Evolutionary conservation across 1,140 invertebrate genomes (phyloP), one percentile per base, ranked within the genome.

Genomic region (Macrocentrus cingulum): DNA sequence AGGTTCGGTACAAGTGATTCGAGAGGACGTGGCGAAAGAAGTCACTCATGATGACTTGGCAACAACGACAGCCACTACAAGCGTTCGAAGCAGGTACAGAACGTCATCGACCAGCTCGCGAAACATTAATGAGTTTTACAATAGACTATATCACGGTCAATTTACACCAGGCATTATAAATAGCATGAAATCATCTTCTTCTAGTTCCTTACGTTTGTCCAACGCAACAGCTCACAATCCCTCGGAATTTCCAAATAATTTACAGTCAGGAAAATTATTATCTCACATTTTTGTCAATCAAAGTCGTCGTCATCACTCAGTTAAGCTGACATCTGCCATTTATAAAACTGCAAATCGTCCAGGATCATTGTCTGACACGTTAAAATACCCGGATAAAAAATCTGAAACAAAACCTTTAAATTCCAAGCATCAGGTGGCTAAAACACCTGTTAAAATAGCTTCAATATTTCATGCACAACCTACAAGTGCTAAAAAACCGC

Each of bases 21-120:
- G 46, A 49, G 16, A 18, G 16, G 18, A 37, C 18, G 34, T 37
- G 34, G 19, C 34, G 16, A 51, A 51, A 51, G 18, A 39, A 39
- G 60, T 63, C 55, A 62, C 57, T 56, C 56, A 66, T 63, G 68
- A 74, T 39, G 13, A 39, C 13, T 39, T 15, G 8, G 15, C 36
- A 11, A 39, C 36, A 15, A 50, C 36, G 20, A 57, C 45, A 48
- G 15, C 15, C 18, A 22, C 37, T 42, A 23, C 49, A 57, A 23
- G 42, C 13, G 46, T 48, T 41, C 34, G 55, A 49, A 79, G 66
- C 76, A 79, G 76, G 76, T 79, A 79, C 65, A 72, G 65, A 59
- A 63, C 54, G 46, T 49, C 46, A 19, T 23, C 46, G 20, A 29
- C 64, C 62, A 69, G 61, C 63, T 64, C 62, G 54, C 60, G 64